These are phyloP conservation scores for Athalia cordata DNA, from an alignment of 2,888 invertebrate species.

Conservation along the genomic window DNA sequence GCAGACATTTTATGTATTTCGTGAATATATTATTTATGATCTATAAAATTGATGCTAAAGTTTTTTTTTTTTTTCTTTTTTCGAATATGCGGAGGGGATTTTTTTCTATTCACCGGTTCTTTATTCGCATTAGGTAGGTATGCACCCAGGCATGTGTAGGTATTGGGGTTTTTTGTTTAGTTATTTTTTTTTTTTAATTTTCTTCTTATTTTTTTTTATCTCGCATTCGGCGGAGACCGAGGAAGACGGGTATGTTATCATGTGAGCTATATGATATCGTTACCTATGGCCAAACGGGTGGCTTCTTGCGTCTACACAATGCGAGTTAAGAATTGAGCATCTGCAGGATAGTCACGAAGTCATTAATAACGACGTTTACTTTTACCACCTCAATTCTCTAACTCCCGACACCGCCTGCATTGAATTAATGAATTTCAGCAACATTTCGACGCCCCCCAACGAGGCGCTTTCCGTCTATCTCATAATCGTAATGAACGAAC, in stretches of 20 bases:
- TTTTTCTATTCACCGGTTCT: no score
- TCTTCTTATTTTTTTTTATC: constrained; percentile 26
- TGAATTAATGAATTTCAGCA: neutral
- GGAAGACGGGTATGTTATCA: constrained; percentile 49
- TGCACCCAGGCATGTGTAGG: neutral
- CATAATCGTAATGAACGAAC: no score
- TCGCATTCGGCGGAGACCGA: constrained; percentile 53
- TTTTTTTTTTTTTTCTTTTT: neutral
- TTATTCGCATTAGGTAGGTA: no score
- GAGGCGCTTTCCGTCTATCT: no score
- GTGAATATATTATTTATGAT: no score
- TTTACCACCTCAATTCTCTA: constrained; percentile 6
- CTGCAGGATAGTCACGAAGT: constrained; percentile 36
- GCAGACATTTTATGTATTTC: no score
- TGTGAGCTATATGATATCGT: neutral
- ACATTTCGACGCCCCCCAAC: no score
- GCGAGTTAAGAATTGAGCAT: constrained; percentile 35
- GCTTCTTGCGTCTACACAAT: constrained; percentile 27
- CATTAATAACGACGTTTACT: constrained; percentile 33
- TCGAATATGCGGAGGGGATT: neutral
- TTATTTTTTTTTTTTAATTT: constrained; percentile 42
- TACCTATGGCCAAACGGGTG: constrained; percentile 39
- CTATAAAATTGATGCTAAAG: no score
- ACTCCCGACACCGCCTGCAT: constrained; percentile 4
- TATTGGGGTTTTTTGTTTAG: constrained; percentile 3